Evolutionary conservation across 2,113 vertebrate genomes (phyloP), one percentile per base, ranked within the genome.

Genomic region (Oreochromis aureus): DNA sequence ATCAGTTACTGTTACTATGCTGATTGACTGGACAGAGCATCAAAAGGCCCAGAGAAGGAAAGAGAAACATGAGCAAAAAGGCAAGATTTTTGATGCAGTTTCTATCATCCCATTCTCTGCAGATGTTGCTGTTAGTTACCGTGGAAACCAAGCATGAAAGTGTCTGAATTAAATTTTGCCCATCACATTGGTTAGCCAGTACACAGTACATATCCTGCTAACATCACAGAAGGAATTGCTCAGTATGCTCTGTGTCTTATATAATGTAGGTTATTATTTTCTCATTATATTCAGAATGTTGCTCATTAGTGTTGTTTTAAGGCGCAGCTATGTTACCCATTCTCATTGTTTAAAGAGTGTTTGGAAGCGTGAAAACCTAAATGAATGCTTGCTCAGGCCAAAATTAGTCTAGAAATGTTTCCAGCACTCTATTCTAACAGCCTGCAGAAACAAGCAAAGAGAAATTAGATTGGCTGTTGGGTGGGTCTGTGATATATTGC

Each of bases 91-190:
- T 7, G 18, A 80, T 41, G 58, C 58, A 34, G 39, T 78, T 82
- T 82, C 32, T 30, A 24, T 46, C 46, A 27, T 73, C 55, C 71
- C 12, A 39, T 61, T 51, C 18, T 22, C 18, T 39, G 83, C 82
- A 85, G 54, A 88, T 83, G 81, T 89, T 82, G 46, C 80, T 55
- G 66, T 82, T 80, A 39, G 85, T 89, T 89, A 19, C 90, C n/a
- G 41, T 85, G 87, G 85, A 90, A 88, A 90, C 53, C 12, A 36
- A 32, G 59, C 73, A 41, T 87, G 51, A 73, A 80, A 12, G 84
- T 84, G 46, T 79, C 79, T 12, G 19, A 82, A 85, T 76, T 59
- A 9, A 39, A 90, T 87, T 81, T 54, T 48, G 36, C 16, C 78
- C 27, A 16, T 69, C 15, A 54, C 27, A 46, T 78, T 78, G 58